Base-by-base conservation (phyloP, 2,113 vertebrate genomes). In the Scalopus aquaticus region DNA sequence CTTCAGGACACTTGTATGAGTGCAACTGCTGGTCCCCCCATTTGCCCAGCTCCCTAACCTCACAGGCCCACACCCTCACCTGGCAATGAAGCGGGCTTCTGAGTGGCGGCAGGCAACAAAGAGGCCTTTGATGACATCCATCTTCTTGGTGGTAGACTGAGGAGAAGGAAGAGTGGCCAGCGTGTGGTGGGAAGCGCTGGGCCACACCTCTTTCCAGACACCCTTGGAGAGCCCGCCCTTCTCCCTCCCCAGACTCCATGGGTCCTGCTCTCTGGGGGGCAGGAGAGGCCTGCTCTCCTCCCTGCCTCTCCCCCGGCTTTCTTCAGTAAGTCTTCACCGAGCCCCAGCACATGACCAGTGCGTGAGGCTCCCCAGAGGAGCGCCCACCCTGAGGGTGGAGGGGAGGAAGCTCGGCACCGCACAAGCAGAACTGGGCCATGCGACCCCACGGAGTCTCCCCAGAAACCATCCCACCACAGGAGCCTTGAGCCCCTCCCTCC, bases 81-180 rank as follows among this genome's bases (percentile, higher is more conserved):
- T 98, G 96, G 99, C 98, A 6, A 99, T 99, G 96, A 98, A 99
- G 64, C 99, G 98, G 46, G 99, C 99, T 96, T 99, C 99, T 0
- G 99, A 99, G 91, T 99, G 98, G 78, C 99, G 99, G 93, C 99
- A 99, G 2, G 99, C 99, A 30, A 99, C 99, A 97, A 99, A 99
- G 91, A 99, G 98, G 64, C 98, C 98, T 98, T 99, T 99, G 97
- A 99, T 99, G 97, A 99, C 98, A 76, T 99, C 99, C 37, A 99
- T 99, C 98, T 99, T 99, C 98, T 99, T 99, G 98, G 98, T 98
- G 98, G 98, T 99, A 92, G 98, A 98, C 99, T 99, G 97, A 97
- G 95, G 93, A 17, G 24, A 83, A 19, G 35, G 9, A 26, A 39
- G 30, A 26, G 56, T 2, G 10, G 67, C 65, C 30, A 54, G 17